Percentiles rank a stretch among this genome's conserved stretches.
Evolutionary conservation across 2,888 invertebrate species (phyloP).

Genomic region (Mayetiola destructor): DNA sequence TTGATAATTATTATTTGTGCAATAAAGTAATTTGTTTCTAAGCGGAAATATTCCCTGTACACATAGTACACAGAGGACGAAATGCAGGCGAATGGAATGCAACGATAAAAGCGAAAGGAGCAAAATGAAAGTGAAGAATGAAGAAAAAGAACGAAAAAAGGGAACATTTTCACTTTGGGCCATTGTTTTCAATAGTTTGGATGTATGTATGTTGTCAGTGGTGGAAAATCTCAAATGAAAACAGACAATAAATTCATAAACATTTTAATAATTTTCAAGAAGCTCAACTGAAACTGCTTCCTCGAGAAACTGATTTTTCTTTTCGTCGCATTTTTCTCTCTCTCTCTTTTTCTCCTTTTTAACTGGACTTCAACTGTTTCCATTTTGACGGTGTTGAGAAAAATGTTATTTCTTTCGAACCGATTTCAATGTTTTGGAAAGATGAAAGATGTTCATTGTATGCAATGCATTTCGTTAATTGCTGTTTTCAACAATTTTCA

Average conservation of each 20-base stretch:
- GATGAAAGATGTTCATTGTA: too few relatives aligned
- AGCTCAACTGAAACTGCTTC: too few relatives aligned
- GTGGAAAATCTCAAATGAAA: background rate
- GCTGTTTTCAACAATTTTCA: too few relatives aligned
- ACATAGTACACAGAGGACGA: background rate
- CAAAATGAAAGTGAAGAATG: background rate
- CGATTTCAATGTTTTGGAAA: too few relatives aligned
- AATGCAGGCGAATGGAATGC: background rate
- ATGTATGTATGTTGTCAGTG: background rate
- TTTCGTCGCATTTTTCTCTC: too few relatives aligned
- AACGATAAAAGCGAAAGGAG: background rate
- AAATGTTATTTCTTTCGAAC: too few relatives aligned
- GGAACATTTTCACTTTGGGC: background rate
- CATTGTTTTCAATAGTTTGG: background rate
- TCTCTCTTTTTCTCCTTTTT: too few relatives aligned
- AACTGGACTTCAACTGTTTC: too few relatives aligned
- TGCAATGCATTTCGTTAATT: too few relatives aligned
- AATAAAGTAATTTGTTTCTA: conserved; percentile 3
- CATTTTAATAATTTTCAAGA: conserved; percentile 3
- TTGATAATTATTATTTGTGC: conserved; percentile 9
- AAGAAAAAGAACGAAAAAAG: background rate
- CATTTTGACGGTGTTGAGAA: too few relatives aligned
- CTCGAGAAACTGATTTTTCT: too few relatives aligned
- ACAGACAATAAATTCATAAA: conserved; percentile 8
- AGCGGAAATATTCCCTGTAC: background rate